Base-by-base conservation (phyloP, 2,113 vertebrate species). In the Brachyistius frenatus region DNA sequence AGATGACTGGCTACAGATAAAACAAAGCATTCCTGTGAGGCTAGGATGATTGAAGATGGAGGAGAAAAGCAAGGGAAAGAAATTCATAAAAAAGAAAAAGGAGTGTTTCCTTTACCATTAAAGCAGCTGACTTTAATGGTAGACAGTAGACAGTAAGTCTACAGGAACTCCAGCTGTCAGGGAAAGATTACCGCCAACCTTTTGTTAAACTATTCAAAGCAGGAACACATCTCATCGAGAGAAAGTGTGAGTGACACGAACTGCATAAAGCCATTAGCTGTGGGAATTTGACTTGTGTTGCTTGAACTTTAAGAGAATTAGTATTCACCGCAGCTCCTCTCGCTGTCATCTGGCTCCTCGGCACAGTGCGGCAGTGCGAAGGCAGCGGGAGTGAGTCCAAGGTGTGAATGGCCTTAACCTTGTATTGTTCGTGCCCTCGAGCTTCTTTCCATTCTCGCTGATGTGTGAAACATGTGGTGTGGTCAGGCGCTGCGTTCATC, bases 281-380 rank as follows among this genome's bases (percentile, higher is more conserved):
- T 41, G 16, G 31, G 16, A 66, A 8, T 70, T 7, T 39, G 52
- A 61, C 50, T 55, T 16, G 2, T 68, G 46, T 63, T 55, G 35
- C 60, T 58, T 73, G 74, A 81, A 81, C 80, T 84, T 81, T 68
- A 70, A 81, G 56, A 77, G 35, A 15, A 76, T 90, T 77, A 74
- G 76, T 78, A 90, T 91, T 85, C 85, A 44, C 53, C 7, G 0
- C 58, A 47, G 23, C 41, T 55, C 50, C 41, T 39, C 63, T 30
- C 37, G 35, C 53, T 74, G 75, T 84, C 78, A 44, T 74, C 70
- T 44, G 44, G 66, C 30, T 55, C 47, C 58, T 55, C 5, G 32
- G 54, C 69, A 39, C 50, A 76, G 63, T 57, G 80, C 74, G 30
- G 86, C 86, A 72, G 57, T 50, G 65, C 1, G 2, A 78, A 69